Evolutionary conservation across 2,888 invertebrate species (phyloP).

Genomic region (Oscheius sp.): DNA sequence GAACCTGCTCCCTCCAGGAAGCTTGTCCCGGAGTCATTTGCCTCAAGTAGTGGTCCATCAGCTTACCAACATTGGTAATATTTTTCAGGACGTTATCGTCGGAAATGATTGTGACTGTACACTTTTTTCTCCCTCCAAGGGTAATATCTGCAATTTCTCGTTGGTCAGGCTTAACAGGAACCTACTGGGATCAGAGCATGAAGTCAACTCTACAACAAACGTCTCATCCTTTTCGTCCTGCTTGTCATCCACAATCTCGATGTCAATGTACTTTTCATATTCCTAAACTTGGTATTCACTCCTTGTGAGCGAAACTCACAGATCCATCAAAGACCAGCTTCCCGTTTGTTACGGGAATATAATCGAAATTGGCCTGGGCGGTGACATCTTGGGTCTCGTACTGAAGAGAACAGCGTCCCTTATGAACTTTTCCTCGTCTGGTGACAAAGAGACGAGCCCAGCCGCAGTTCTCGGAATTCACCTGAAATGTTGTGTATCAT

Average conservation of each 20-base stretch:
- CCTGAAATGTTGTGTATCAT: slow-evolving; percentile 32
- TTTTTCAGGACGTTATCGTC: slow-evolving; percentile 76
- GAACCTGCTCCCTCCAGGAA: slow-evolving; percentile 60
- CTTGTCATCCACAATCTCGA: slow-evolving; percentile 78
- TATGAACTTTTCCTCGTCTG: slow-evolving; percentile 43
- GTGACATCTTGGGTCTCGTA: slow-evolving; percentile 79
- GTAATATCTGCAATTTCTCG: slow-evolving; percentile 73
- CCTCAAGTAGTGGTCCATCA: slow-evolving; percentile 58
- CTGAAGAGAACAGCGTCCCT: slow-evolving; percentile 71
- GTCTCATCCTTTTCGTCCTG: slow-evolving; percentile 79
- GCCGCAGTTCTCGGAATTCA: slow-evolving; percentile 55
- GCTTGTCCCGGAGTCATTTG: slow-evolving; percentile 58
- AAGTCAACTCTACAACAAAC: slow-evolving; percentile 77
- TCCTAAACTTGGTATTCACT: slow-evolving; percentile 71
- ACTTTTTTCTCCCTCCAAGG: slow-evolving; percentile 74
- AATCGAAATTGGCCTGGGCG: slow-evolving; percentile 78
- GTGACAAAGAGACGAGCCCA: slow-evolving; percentile 50
- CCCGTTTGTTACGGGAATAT: slow-evolving; percentile 57
- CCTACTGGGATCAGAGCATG: slow-evolving; percentile 5
- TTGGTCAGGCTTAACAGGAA: neutral
- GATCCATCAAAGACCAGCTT: slow-evolving; percentile 43
- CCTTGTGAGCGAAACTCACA: neutral
- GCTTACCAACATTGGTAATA: slow-evolving; percentile 57
- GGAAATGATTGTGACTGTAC: slow-evolving; percentile 77
- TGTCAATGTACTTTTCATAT: slow-evolving; percentile 77